Conservation (phyloP, 2,797 vertebrate species). For the Chaetodon trifasciatus region DNA sequence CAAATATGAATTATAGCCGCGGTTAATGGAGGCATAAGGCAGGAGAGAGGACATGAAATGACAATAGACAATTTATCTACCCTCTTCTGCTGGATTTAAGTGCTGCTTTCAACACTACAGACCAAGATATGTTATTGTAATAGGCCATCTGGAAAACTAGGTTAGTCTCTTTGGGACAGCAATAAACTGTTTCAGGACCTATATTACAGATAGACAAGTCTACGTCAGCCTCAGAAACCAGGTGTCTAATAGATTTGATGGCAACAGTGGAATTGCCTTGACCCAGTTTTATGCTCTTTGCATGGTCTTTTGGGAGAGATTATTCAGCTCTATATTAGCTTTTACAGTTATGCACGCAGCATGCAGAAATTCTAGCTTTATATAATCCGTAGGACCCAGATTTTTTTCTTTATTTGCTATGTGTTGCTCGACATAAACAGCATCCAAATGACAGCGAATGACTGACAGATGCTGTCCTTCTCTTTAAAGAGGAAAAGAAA, state of each 20-base stretch:
- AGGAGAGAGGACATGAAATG: slow-evolving; percentile 13
- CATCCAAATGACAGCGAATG: not conserved
- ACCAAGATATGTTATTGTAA: slow-evolving; percentile 44
- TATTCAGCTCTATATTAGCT: slow-evolving; percentile 54
- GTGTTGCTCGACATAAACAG: not conserved
- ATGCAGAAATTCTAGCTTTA: not conserved
- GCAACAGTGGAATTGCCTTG: slow-evolving; percentile 57
- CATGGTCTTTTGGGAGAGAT: slow-evolving; percentile 42
- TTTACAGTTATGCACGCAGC: slow-evolving; percentile 22
- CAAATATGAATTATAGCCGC: slow-evolving; percentile 21
- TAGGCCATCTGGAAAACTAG: slow-evolving; percentile 70
- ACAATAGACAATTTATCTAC: slow-evolving; percentile 8
- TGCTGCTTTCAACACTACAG: slow-evolving; percentile 31
- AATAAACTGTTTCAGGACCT: slow-evolving; percentile 68
- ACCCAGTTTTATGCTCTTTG: slow-evolving; percentile 66
- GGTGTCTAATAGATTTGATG: slow-evolving; percentile 63
- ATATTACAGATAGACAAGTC: slow-evolving; percentile 66
- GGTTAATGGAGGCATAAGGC: slow-evolving; percentile 3
- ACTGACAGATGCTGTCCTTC: not conserved
- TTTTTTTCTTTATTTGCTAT: not conserved
- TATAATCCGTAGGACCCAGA: not conserved
- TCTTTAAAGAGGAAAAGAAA: not conserved
- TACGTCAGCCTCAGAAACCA: slow-evolving; percentile 51
- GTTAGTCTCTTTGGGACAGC: slow-evolving; percentile 67
- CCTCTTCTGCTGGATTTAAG: slow-evolving; percentile 19